Conservation (phyloP, 2,888 invertebrate species). For the Drosophila quinaria region DNA sequence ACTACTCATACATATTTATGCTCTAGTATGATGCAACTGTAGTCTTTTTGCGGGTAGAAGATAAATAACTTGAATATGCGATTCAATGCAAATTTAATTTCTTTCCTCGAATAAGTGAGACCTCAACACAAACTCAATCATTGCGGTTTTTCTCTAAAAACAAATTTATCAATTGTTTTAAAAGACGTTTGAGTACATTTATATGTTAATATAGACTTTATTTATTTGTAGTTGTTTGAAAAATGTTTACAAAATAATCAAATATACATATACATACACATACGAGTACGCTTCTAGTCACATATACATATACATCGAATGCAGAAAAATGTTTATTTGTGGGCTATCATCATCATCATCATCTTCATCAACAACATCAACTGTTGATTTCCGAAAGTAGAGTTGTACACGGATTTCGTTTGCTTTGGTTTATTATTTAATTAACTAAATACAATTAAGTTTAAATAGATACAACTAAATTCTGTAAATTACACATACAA, state of each 20-base stretch:
- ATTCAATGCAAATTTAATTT: conserved; percentile 17
- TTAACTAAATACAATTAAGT: conserved; percentile 60
- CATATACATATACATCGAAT: conserved; percentile 78
- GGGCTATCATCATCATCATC: conserved; percentile 40
- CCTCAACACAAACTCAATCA: background rate
- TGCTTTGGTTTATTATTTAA: conserved; percentile 34
- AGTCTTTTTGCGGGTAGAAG: conserved; percentile 9
- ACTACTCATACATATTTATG: conserved; percentile 9
- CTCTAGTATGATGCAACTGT: conserved; percentile 4
- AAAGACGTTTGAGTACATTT: conserved; percentile 63
- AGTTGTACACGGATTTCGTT: conserved; percentile 45
- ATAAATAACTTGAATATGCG: conserved; percentile 19
- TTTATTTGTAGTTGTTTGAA: conserved; percentile 83
- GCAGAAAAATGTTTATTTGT: conserved; percentile 75
- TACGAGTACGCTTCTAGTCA: conserved; percentile 78
- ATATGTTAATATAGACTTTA: conserved; percentile 84
- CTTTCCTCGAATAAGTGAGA: background rate
- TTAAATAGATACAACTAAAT: conserved; percentile 48
- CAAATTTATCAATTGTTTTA: background rate
- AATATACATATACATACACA: conserved; percentile 80
- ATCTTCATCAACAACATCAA: conserved; percentile 7
- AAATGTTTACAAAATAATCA: conserved; percentile 85
- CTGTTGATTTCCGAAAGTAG: conserved; percentile 42
- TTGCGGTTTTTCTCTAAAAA: background rate
- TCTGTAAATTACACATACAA: conserved; percentile 72